phyloP scores from a whole-genome alignment of 2,888 invertebrate species.

The Volucella zonaria region DNA sequence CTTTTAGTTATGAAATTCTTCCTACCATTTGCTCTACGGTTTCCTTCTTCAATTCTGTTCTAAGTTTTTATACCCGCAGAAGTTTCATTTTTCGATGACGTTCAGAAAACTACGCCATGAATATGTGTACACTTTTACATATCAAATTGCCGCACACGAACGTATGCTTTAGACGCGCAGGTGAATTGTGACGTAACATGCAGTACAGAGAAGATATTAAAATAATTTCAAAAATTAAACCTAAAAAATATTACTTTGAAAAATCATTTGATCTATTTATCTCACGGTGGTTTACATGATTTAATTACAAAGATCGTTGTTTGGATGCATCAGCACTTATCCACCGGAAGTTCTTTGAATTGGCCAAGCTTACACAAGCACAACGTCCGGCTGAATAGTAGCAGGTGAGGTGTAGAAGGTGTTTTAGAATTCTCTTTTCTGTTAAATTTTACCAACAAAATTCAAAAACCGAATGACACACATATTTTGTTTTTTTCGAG shows the following conservation, averaged over 20 bases:
- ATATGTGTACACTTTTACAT: not conserved
- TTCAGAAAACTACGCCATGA: slow-evolving; percentile 27
- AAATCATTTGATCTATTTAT: slow-evolving; percentile 47
- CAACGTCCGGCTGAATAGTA: slow-evolving; percentile 1
- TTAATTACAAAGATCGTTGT: slow-evolving; percentile 56
- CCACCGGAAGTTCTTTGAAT: slow-evolving; percentile 61
- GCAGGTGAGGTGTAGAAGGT: not conserved
- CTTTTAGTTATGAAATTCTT: slow-evolving; percentile 60
- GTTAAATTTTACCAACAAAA: slow-evolving; percentile 25
- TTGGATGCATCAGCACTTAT: slow-evolving; percentile 66
- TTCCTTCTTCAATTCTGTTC: slow-evolving; percentile 6
- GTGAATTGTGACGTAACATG: slow-evolving; percentile 33
- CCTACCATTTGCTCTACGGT: slow-evolving; percentile 23
- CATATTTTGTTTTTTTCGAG: slow-evolving; percentile 43
- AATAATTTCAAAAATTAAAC: slow-evolving; percentile 4
- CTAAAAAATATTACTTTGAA: not conserved
- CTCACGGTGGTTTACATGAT: slow-evolving; percentile 55
- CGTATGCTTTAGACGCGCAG: not conserved
- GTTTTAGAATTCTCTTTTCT: slow-evolving; percentile 17
- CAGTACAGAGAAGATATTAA: not conserved
- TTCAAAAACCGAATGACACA: slow-evolving; percentile 43
- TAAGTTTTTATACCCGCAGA: slow-evolving; percentile 22
- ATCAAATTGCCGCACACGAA: slow-evolving; percentile 19
- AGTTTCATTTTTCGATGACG: slow-evolving; percentile 52
- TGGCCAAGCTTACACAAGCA: slow-evolving; percentile 52